phyloP scores from a whole-genome alignment of 92 coral and sea anemone genomes.

The Umimayanthus chanpuru region DNA sequence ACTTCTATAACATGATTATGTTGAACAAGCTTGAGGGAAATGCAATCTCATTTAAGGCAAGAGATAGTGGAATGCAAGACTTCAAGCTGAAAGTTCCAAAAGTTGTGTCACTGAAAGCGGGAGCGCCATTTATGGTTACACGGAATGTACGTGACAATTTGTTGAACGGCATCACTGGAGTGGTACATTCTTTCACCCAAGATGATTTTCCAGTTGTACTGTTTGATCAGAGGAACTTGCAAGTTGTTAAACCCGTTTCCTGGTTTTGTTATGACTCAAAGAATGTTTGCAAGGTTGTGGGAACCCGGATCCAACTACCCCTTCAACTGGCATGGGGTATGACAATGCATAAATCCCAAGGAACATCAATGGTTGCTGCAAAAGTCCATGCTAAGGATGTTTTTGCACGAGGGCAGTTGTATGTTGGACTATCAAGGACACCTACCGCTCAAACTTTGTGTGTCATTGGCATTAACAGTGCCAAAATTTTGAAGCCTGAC shows the following conservation, averaged over 20 bases:
- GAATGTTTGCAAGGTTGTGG: constrained; percentile 31
- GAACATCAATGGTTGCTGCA: constrained; percentile 48
- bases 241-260: constrained; percentile 10
- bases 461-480: background rate
- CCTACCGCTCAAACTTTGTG: background rate
- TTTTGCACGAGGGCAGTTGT: constrained; percentile 53
- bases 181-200: background rate
- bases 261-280: constrained; percentile 32
- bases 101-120: constrained; percentile 42
- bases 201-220: constrained; percentile 9
- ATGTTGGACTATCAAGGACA: constrained; percentile 37
- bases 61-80: constrained; percentile 46
- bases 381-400: constrained; percentile 52
- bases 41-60: constrained; percentile 31
- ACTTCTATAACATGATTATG: constrained; percentile 41
- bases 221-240: background rate
- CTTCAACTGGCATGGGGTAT: constrained; percentile 48
- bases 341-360: constrained; percentile 53
- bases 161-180: background rate
- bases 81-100: constrained; percentile 38
- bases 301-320: constrained; percentile 47
- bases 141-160: constrained; percentile 41
- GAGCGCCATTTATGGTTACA: constrained; percentile 57
- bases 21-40: constrained; percentile 54
- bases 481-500: background rate